Conservation (phyloP, 2,113 vertebrate genomes). For the Hippocampus abdominalis region DNA sequence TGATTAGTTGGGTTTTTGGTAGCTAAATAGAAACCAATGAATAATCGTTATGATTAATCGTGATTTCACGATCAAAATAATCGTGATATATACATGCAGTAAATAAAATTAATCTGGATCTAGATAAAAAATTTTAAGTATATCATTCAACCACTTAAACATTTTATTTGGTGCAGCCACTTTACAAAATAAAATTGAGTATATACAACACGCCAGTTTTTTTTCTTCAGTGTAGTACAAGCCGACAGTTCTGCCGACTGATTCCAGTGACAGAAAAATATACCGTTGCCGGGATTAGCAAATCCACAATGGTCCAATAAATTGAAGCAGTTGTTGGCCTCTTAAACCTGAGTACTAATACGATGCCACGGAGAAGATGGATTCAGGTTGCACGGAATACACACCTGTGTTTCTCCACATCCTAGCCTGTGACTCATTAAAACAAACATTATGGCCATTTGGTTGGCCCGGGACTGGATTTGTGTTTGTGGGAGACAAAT, state of each 20-base stretch:
- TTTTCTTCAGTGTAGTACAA: neutral
- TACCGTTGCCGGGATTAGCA: neutral
- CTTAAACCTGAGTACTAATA: neutral
- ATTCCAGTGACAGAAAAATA: neutral
- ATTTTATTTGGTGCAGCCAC: too few relatives aligned
- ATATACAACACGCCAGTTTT: too few relatives aligned
- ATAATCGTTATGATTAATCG: too few relatives aligned
- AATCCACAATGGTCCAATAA: neutral
- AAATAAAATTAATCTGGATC: too few relatives aligned
- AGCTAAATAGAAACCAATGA: too few relatives aligned
- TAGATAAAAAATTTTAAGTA: too few relatives aligned
- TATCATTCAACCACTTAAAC: too few relatives aligned
- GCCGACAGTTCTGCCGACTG: neutral
- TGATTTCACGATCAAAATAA: too few relatives aligned
- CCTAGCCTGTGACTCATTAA: slow-evolving; percentile 50
- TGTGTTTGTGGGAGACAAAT: slow-evolving; percentile 17
- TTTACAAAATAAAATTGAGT: too few relatives aligned
- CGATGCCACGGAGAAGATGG: neutral
- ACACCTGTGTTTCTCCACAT: slow-evolving; percentile 50
- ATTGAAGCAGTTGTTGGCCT: neutral
- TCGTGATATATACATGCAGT: too few relatives aligned
- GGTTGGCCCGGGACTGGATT: slow-evolving; percentile 5
- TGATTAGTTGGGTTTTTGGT: too few relatives aligned
- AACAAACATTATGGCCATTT: slow-evolving; percentile 43
- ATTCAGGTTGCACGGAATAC: neutral